Percentiles rank a stretch among this genome's conserved stretches.
Evolutionary conservation across 2,888 invertebrate species (phyloP).

Genomic region (Didymodactylos carnosus): DNA sequence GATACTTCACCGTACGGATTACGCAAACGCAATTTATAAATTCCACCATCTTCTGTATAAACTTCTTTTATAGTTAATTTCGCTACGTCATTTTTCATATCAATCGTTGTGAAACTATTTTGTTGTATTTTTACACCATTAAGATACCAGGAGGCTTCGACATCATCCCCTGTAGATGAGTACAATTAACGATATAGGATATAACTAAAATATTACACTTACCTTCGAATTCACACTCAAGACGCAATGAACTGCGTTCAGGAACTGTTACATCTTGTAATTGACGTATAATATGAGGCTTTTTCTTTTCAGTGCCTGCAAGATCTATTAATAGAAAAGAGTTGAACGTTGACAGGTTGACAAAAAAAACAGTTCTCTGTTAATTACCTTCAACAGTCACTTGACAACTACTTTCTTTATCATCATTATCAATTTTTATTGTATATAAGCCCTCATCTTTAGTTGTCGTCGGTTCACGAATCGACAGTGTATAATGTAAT

Average conservation of each 20-base stretch:
- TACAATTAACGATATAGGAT: no score
- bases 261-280: background rate
- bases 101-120: background rate
- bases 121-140: background rate
- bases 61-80: constrained; percentile 61
- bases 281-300: constrained; percentile 3
- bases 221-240: background rate
- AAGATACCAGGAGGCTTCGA: constrained; percentile 5
- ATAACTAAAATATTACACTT: no score
- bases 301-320: background rate
- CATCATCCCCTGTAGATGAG: no score
- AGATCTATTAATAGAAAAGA: background rate
- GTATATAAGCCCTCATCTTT: background rate
- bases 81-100: background rate
- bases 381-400: background rate
- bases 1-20: constrained; percentile 77
- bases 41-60: constrained; percentile 76
- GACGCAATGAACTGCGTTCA: background rate
- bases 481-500: background rate
- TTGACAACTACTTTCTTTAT: background rate
- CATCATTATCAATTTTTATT: background rate
- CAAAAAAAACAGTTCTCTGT: no score
- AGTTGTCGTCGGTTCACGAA: no score
- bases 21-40: constrained; percentile 76
- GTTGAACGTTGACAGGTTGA: no score